Evolutionary conservation across 2,888 invertebrate genomes (phyloP).

Genomic region (Andrena minutula): DNA sequence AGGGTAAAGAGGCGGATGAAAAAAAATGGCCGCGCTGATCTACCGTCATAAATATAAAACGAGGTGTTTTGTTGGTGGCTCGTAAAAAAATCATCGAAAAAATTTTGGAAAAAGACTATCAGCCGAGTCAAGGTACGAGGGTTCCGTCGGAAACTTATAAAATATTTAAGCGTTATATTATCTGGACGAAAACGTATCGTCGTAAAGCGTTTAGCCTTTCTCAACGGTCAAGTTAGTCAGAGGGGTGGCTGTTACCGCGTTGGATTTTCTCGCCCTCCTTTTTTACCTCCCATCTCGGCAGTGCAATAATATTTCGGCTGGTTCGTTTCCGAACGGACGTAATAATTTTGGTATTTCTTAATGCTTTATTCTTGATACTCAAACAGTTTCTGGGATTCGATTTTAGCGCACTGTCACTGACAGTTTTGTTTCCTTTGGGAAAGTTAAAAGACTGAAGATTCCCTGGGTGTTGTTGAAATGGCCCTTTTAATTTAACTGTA

Average conservation of each 20-base stretch:
- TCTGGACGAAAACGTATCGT: constrained; percentile 21
- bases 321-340: neutral
- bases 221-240: constrained; percentile 50
- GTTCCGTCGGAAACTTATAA: constrained; percentile 49
- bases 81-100: constrained; percentile 79
- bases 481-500: too few species aligned
- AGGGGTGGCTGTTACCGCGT: constrained; percentile 1
- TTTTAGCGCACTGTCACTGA: neutral
- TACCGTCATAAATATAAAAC: constrained; percentile 78
- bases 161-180: constrained; percentile 65
- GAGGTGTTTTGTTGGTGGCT: constrained; percentile 73
- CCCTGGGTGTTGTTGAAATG: too few species aligned
- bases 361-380: neutral
- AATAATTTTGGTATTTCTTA: neutral
- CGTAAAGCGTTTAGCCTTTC: constrained; percentile 51
- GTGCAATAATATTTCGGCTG: neutral
- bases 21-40: constrained; percentile 71
- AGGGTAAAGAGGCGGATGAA: neutral
- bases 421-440: neutral
- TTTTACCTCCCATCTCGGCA: neutral
- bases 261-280: constrained; percentile 10
- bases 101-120: constrained; percentile 42
- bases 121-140: neutral
- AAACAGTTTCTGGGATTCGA: neutral
- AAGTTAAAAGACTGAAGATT: too few species aligned